A percentile compares a stretch with the other conserved stretches of the same genome.
Evolutionary conservation across 2,888 invertebrate species (phyloP).

Genomic region (Caradrina kadenii): DNA sequence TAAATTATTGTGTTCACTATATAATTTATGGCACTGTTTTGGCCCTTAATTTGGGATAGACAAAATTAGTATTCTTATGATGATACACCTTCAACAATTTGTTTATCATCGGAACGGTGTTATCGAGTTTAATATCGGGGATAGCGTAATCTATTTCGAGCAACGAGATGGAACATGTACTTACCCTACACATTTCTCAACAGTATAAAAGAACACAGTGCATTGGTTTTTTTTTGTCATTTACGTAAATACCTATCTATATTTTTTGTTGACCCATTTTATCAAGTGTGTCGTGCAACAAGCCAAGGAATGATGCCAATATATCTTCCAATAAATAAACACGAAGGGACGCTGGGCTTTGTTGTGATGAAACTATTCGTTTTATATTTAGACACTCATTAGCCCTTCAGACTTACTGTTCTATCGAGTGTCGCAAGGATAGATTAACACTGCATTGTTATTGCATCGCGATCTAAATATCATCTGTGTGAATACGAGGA

Average conservation of each 20-base stretch:
- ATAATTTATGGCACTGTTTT: slow-evolving; percentile 66
- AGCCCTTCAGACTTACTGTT: slow-evolving; percentile 66
- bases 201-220: slow-evolving; percentile 19
- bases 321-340: slow-evolving; percentile 73
- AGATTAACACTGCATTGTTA: slow-evolving; percentile 59
- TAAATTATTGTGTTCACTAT: slow-evolving; percentile 76
- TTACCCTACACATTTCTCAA: background rate
- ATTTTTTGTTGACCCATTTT: slow-evolving; percentile 68
- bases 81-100: slow-evolving; percentile 31
- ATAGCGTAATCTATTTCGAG: slow-evolving; percentile 17
- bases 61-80: slow-evolving; percentile 27
- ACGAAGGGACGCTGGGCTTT: slow-evolving; percentile 71
- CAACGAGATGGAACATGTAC: slow-evolving; percentile 15
- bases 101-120: slow-evolving; percentile 14
- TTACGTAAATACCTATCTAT: slow-evolving; percentile 28
- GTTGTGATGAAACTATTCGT: slow-evolving; percentile 72
- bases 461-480: slow-evolving; percentile 51
- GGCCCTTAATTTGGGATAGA: slow-evolving; percentile 43
- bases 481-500: slow-evolving; percentile 54
- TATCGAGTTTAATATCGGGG: slow-evolving; percentile 9
- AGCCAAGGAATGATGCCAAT: slow-evolving; percentile 76
- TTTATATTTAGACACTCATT: slow-evolving; percentile 73
- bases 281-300: slow-evolving; percentile 69
- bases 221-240: slow-evolving; percentile 16
- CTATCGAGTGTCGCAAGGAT: slow-evolving; percentile 65